Conservation (phyloP, 2,113 vertebrate species). For the Capreolus pygargus region DNA sequence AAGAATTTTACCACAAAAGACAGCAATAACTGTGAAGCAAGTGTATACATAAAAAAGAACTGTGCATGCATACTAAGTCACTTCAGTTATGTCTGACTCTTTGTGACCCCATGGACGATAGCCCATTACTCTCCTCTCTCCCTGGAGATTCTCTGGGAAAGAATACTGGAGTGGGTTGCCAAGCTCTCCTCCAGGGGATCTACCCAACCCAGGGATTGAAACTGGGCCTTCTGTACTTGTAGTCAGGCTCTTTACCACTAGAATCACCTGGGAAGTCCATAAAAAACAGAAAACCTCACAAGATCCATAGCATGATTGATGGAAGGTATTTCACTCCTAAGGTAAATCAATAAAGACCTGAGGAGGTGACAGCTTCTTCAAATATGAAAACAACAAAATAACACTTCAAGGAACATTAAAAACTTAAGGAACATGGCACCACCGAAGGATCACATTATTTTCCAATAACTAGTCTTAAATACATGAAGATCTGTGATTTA, state of each 20-base stretch:
- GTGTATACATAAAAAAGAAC: neutral
- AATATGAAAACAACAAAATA: neutral
- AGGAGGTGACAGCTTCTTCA: neutral
- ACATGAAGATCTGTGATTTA: neutral
- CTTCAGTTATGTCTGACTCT: neutral
- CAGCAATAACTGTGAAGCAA: neutral
- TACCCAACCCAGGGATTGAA: neutral
- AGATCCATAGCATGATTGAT: neutral
- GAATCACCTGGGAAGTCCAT: neutral
- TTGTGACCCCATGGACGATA: neutral
- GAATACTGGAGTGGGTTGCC: neutral
- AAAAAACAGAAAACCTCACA: neutral
- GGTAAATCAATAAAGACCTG: neutral
- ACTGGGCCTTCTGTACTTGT: neutral
- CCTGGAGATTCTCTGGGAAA: neutral
- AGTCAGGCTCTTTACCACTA: neutral
- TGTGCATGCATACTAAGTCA: neutral
- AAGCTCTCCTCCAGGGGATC: neutral
- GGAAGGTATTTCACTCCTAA: neutral
- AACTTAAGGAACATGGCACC: neutral
- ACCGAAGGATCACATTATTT: no score
- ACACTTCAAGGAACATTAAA: neutral
- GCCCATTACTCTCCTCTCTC: neutral
- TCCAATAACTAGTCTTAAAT: neutral
- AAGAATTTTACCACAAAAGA: neutral